These are phyloP conservation scores for Sebastes ruberrimus DNA, from an alignment of 2,797 vertebrate genomes.

Conservation along the genomic window DNA sequence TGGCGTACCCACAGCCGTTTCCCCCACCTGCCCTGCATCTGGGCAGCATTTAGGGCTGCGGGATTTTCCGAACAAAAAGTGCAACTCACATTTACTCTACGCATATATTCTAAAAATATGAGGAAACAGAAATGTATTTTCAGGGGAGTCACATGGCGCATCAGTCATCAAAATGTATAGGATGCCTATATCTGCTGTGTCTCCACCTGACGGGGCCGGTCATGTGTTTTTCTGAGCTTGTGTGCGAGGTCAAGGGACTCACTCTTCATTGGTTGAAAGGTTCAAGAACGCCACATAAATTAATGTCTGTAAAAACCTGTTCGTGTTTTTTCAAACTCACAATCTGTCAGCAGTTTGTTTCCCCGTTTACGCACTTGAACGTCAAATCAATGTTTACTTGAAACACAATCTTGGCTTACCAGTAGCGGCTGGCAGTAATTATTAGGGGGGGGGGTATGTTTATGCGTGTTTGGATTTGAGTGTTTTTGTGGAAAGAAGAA, in stretches of 20 bases:
- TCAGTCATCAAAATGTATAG: not conserved
- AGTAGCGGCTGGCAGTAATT: constrained; percentile 30
- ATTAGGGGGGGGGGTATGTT: constrained; percentile 20
- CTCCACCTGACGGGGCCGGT: not conserved
- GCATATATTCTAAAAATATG: not conserved
- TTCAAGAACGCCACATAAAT: constrained; percentile 1
- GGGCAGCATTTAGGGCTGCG: constrained; percentile 5
- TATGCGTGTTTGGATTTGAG: constrained; percentile 46
- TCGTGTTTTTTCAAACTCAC: not conserved
- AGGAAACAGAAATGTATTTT: not conserved
- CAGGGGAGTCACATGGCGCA: not conserved
- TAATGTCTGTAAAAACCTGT: not conserved
- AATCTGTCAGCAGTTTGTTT: constrained; percentile 7
- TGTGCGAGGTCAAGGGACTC: not conserved
- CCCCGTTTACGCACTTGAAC: constrained; percentile 2
- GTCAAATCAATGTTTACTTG: constrained; percentile 40
- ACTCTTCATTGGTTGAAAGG: constrained; percentile 11
- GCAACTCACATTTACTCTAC: not conserved
- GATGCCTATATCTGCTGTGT: not conserved
- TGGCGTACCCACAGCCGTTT: constrained; percentile 1
- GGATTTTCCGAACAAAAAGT: constrained; percentile 11
- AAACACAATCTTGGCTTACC: constrained; percentile 38
- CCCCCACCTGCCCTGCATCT: constrained; percentile 23
- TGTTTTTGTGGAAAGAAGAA: constrained; percentile 38
- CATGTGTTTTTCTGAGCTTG: not conserved